A percentile compares a stretch with the other conserved stretches of the same genome.
Evolutionary conservation across 2,113 vertebrate species (phyloP).

Genomic region (Cromileptes altivelis): DNA sequence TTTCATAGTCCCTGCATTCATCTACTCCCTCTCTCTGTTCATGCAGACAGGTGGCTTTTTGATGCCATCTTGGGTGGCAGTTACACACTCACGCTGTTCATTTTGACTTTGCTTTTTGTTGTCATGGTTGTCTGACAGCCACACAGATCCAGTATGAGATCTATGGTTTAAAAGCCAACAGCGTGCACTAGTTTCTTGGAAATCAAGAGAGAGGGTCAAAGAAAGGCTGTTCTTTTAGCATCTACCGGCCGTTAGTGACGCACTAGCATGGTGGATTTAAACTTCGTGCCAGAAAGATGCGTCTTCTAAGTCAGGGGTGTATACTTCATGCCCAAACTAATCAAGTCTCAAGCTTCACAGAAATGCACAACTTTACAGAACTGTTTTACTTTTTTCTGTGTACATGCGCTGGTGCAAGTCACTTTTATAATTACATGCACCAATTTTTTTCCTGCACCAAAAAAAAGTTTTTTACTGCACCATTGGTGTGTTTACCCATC

Average conservation of each 20-base stretch:
- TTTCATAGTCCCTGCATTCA: background rate
- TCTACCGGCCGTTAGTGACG: background rate
- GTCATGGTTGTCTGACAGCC: constrained; percentile 1
- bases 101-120: constrained; percentile 10
- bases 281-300: background rate
- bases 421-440: no score
- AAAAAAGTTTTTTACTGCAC: no score
- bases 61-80: background rate
- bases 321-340: background rate
- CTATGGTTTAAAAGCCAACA: background rate
- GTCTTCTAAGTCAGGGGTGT: background rate
- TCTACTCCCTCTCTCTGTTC: background rate
- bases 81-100: constrained; percentile 21
- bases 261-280: background rate
- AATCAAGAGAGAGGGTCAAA: constrained; percentile 15
- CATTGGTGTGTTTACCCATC: no score
- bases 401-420: no score
- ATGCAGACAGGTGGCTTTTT: constrained; percentile 34
- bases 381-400: no score
- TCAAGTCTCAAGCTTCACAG: background rate
- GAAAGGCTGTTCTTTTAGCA: background rate
- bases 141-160: constrained; percentile 20
- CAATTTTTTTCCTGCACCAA: no score
- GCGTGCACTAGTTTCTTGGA: constrained; percentile 23
- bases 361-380: background rate